phyloP scores from a whole-genome alignment of 1,140 invertebrate species.

The Cotesia chilonis region DNA sequence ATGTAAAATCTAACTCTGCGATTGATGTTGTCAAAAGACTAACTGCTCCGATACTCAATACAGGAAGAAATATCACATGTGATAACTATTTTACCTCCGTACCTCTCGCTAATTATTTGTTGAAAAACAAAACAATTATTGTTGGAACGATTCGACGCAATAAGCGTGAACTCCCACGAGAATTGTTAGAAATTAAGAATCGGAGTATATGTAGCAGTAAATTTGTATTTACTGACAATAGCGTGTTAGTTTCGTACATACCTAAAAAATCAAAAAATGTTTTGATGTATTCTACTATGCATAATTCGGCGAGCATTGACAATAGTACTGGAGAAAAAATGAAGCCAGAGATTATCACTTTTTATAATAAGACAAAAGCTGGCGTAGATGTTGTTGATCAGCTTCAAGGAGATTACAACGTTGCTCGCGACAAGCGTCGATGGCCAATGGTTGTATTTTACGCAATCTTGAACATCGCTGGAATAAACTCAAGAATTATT shows the following conservation, averaged over 20 bases:
- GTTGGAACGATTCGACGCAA: slow-evolving; percentile 47
- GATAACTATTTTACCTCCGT: slow-evolving; percentile 37
- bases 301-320: slow-evolving; percentile 51
- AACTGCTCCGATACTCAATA: slow-evolving; percentile 36
- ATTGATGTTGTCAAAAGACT: slow-evolving; percentile 27
- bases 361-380: slow-evolving; percentile 27
- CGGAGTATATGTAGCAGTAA: too few species aligned
- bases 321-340: slow-evolving; percentile 36
- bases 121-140: slow-evolving; percentile 48
- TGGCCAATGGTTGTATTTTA: slow-evolving; percentile 55
- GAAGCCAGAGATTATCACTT: slow-evolving; percentile 48
- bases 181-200: too few species aligned
- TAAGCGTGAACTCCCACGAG: too few species aligned
- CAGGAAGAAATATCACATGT: slow-evolving; percentile 45
- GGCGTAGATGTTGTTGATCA: slow-evolving; percentile 55
- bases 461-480: slow-evolving; percentile 44
- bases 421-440: slow-evolving; percentile 43
- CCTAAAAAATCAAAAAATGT: slow-evolving; percentile 52
- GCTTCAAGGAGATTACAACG: slow-evolving; percentile 45
- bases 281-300: slow-evolving; percentile 49
- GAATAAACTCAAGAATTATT: slow-evolving; percentile 27
- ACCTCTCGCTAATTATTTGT: slow-evolving; percentile 48
- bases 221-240: too few species aligned
- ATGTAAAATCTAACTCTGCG: not conserved
- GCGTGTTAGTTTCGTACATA: slow-evolving; percentile 48